These are phyloP conservation scores for Enchytraeus crypticus DNA, from an alignment of 2,888 invertebrate genomes.

Conservation along the genomic window DNA sequence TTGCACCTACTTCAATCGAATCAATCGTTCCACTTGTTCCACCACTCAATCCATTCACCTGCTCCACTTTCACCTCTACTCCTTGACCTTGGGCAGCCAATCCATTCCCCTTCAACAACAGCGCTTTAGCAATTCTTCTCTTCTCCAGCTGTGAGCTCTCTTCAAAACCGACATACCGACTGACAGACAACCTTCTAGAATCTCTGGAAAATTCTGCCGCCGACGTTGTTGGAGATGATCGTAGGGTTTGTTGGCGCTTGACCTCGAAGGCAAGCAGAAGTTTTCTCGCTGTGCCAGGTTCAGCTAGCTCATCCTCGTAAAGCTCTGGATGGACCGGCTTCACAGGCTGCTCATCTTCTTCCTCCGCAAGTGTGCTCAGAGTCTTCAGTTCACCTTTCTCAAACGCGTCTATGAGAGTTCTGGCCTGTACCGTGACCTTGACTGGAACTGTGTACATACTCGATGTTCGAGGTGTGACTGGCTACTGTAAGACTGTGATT, in stretches of 20 bases:
- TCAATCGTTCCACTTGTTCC: too few species aligned
- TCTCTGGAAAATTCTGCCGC: too few species aligned
- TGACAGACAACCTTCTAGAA: too few species aligned
- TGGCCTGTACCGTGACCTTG: background rate
- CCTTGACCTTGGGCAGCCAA: too few species aligned
- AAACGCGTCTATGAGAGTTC: conserved; percentile 2
- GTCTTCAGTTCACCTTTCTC: conserved; percentile 4
- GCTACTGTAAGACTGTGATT: too few species aligned
- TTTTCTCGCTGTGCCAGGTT: conserved; percentile 2
- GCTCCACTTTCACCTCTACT: too few species aligned
- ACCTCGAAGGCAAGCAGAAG: background rate
- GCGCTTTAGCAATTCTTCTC: too few species aligned
- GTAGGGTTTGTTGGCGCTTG: background rate
- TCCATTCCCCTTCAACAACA: too few species aligned
- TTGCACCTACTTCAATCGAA: too few species aligned
- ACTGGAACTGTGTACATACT: conserved; percentile 5
- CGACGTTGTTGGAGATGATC: background rate
- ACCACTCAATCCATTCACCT: too few species aligned
- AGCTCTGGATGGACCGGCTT: background rate
- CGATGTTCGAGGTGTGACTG: background rate
- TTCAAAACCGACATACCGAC: too few species aligned
- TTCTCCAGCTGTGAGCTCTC: too few species aligned
- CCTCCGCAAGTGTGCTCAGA: background rate
- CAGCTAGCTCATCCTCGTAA: background rate
- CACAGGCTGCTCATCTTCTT: background rate